A percentile compares a stretch with the other conserved stretches of the same genome.
Conservation (phyloP, 2,888 invertebrate species). For the Micropterix aruncella region DNA sequence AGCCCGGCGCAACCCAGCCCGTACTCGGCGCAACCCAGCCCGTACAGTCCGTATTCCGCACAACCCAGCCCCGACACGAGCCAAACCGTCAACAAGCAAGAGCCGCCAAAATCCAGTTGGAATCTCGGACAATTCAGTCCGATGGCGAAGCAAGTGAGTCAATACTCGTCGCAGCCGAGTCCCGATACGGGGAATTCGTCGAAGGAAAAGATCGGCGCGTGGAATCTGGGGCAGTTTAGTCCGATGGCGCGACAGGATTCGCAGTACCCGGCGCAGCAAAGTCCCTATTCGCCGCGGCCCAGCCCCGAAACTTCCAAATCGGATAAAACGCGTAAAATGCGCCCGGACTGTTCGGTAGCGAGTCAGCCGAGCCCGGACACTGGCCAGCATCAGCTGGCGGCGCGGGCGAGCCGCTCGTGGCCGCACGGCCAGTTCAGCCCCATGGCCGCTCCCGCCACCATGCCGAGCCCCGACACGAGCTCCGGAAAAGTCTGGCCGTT, state of each 20-base stretch:
- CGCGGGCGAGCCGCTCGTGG: constrained; percentile 13
- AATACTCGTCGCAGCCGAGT: constrained; percentile 8
- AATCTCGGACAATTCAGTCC: constrained; percentile 34
- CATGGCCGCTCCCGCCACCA: constrained; percentile 8
- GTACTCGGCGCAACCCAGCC: constrained; percentile 32
- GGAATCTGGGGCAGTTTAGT: constrained; percentile 33
- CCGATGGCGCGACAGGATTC: constrained; percentile 35
- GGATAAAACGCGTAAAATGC: constrained; percentile 29
- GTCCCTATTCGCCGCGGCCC: constrained; percentile 29
- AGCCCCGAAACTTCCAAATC: constrained; percentile 22
- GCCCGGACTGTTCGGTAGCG: constrained; percentile 25
- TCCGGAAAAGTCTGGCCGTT: constrained; percentile 10
- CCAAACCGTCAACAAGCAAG: constrained; percentile 30
- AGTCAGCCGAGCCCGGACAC: constrained; percentile 24
- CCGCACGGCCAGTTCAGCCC: constrained; percentile 9
- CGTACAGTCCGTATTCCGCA: constrained; percentile 33
- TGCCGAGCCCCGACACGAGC: constrained; percentile 12
- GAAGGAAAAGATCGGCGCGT: constrained; percentile 20
- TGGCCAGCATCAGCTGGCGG: constrained; percentile 19
- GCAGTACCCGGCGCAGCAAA: constrained; percentile 30
- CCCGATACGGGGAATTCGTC: constrained; percentile 6
- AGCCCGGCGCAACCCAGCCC: constrained; percentile 20
- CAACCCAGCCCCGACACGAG: constrained; percentile 36
- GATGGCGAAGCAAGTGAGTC: constrained; percentile 25
- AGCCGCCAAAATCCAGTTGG: constrained; percentile 16